Conservation (phyloP, 2,113 vertebrate genomes). For the Melanocharis versteri region DNA sequence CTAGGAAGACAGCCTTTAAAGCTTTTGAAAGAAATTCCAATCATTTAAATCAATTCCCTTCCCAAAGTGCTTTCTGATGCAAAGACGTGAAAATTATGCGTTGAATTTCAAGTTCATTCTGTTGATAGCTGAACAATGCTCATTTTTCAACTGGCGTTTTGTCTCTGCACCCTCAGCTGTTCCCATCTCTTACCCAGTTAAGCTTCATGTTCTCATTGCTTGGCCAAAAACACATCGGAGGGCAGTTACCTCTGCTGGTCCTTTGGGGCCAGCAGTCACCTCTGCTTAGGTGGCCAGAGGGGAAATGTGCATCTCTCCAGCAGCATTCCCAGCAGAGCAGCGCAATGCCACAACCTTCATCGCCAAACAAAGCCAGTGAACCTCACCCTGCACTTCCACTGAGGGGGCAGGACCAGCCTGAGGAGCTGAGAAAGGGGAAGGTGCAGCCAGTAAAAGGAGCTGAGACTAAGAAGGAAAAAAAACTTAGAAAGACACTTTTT, state of each 20-base stretch:
- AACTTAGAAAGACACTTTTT: neutral
- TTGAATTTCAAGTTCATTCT: neutral
- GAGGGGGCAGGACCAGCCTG: neutral
- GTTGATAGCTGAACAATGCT: neutral
- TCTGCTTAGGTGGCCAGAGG: neutral
- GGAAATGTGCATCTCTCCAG: neutral
- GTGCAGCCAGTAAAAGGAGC: neutral
- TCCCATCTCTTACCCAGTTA: neutral
- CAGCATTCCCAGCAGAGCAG: neutral
- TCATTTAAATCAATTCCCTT: neutral
- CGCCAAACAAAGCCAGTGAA: neutral
- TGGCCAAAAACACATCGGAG: neutral
- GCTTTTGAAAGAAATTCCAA: neutral
- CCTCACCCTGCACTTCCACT: neutral
- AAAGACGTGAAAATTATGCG: neutral
- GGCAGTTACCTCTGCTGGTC: neutral
- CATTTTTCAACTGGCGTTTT: neutral
- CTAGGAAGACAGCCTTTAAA: neutral
- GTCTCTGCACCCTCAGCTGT: neutral
- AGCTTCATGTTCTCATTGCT: neutral
- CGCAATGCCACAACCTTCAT: fast-evolving
- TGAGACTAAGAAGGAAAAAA: neutral
- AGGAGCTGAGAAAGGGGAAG: neutral
- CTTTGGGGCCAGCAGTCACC: neutral
- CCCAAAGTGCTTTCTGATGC: neutral